These are phyloP conservation scores for Gymnodraco acuticeps DNA, from an alignment of 2,797 vertebrate genomes.

Conservation along the genomic window DNA sequence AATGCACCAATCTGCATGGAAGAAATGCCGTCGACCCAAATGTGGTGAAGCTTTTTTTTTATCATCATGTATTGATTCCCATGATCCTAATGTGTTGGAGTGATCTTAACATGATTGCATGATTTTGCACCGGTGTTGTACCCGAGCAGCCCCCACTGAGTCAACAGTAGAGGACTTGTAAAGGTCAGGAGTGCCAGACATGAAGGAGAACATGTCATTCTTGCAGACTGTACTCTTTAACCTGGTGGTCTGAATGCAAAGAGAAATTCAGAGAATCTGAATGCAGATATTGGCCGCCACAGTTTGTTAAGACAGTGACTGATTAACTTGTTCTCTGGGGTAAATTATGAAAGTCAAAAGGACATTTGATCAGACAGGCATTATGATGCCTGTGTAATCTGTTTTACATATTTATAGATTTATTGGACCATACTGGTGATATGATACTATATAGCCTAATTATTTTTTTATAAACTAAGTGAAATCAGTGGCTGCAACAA, in stretches of 20 bases:
- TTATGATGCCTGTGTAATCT: neutral
- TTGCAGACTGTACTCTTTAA: constrained; percentile 17
- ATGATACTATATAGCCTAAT: too few species aligned
- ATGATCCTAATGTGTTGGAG: constrained; percentile 48
- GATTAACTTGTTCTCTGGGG: neutral
- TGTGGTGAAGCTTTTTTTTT: constrained; percentile 30
- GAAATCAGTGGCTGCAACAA: neutral
- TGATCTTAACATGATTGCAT: constrained; percentile 68
- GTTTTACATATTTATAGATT: neutral
- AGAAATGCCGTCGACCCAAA: neutral
- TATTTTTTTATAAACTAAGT: neutral
- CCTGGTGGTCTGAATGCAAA: neutral
- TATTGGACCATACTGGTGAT: neutral
- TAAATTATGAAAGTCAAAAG: neutral
- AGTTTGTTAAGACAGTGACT: neutral
- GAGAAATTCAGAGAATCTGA: neutral
- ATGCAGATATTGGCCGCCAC: neutral
- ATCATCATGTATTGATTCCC: constrained; percentile 42
- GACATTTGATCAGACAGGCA: neutral
- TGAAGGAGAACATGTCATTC: constrained; percentile 2
- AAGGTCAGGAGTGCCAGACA: constrained; percentile 40
- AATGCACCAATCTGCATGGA: constrained; percentile 67
- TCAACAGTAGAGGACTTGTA: constrained; percentile 2
- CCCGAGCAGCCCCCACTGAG: neutral
- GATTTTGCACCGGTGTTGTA: constrained; percentile 38